phyloP scores from a whole-genome alignment of 1,140 invertebrate species.

The Microplitis demolitor region DNA sequence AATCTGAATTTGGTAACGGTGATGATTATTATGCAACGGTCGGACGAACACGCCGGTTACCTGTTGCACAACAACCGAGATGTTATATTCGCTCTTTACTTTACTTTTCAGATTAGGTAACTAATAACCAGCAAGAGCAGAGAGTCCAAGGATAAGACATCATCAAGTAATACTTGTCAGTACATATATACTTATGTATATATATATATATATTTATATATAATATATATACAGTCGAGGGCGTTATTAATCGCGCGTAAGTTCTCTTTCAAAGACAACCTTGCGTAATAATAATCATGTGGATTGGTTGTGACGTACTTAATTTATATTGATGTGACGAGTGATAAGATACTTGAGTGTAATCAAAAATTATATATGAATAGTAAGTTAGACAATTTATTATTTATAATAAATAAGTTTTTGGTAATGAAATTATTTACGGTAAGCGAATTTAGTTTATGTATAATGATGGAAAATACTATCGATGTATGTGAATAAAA shows the following conservation, averaged over 20 bases:
- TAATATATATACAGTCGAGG: not conserved
- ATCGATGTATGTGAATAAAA: too few species aligned
- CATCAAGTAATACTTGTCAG: not conserved
- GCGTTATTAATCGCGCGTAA: conserved; percentile 17
- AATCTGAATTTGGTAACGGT: conserved; percentile 47
- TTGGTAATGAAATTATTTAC: too few species aligned
- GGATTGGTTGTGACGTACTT: not conserved
- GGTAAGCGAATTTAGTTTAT: too few species aligned
- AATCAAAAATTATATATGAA: too few species aligned
- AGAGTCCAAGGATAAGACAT: conserved; percentile 57
- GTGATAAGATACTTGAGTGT: too few species aligned
- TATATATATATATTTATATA: not conserved
- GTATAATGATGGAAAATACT: too few species aligned
- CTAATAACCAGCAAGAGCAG: conserved; percentile 53
- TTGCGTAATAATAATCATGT: conserved; percentile 10
- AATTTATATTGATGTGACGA: not conserved
- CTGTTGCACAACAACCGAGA: conserved; percentile 54
- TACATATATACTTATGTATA: not conserved
- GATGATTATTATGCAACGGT: conserved; percentile 52
- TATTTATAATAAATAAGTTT: too few species aligned
- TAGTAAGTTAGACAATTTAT: too few species aligned
- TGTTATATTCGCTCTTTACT: conserved; percentile 58
- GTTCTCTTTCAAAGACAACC: not conserved
- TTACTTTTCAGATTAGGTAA: conserved; percentile 59
- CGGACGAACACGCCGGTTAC: conserved; percentile 41